phyloP scores from a whole-genome alignment of 1,140 invertebrate genomes.

The Hestina assimilis region DNA sequence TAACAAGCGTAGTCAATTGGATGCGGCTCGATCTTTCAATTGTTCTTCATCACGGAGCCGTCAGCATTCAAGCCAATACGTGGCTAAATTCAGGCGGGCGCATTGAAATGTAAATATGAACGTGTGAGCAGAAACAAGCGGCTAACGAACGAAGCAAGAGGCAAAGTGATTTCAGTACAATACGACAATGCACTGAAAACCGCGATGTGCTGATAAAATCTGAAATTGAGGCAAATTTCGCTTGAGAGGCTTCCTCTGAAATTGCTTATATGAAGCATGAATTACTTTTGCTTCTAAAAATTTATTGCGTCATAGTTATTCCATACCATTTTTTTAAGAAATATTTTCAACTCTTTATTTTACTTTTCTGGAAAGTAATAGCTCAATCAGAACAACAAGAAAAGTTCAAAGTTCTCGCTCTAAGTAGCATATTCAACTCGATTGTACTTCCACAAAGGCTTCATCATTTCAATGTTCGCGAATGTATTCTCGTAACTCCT shows the following conservation, averaged over 20 bases:
- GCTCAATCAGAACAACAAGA: not conserved
- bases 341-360: no score
- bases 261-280: not conserved
- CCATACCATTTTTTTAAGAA: not conserved
- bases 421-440: slow-evolving; percentile 27
- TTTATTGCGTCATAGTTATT: no score
- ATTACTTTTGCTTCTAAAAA: no score
- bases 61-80: slow-evolving; percentile 37
- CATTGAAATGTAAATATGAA: slow-evolving; percentile 67
- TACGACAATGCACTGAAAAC: slow-evolving; percentile 32
- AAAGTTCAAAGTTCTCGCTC: slow-evolving; percentile 19
- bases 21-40: slow-evolving; percentile 16
- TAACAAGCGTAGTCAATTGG: not conserved
- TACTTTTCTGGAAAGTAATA: no score
- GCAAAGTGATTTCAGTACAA: slow-evolving; percentile 48
- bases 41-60: slow-evolving; percentile 33
- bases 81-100: slow-evolving; percentile 34
- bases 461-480: slow-evolving; percentile 35
- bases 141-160: slow-evolving; percentile 64
- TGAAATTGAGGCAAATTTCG: not conserved
- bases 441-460: slow-evolving; percentile 38
- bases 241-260: not conserved
- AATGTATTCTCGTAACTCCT: slow-evolving; percentile 26
- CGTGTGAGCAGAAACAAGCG: slow-evolving; percentile 59
- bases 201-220: slow-evolving; percentile 17